phyloP scores from a whole-genome alignment of 1,140 invertebrate species.

The Ostrea denselamellosa region DNA sequence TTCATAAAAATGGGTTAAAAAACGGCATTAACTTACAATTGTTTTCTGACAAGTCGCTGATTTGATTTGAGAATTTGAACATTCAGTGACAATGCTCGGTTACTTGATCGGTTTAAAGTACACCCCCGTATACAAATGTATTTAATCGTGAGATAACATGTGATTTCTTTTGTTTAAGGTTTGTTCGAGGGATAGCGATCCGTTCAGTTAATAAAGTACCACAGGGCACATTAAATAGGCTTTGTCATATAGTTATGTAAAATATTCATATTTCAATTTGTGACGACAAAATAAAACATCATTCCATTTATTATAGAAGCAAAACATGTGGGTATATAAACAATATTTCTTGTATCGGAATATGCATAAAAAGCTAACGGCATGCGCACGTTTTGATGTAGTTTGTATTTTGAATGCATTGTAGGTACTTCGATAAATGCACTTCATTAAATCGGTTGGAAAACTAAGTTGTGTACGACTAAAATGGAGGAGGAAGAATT shows the following conservation, averaged over 20 bases:
- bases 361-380: not conserved
- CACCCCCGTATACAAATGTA: conserved; percentile 32
- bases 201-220: not conserved
- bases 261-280: conserved; percentile 3
- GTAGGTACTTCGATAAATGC: conserved; percentile 30
- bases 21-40: not conserved
- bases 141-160: conserved; percentile 13
- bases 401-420: not conserved
- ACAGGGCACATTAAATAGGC: not conserved
- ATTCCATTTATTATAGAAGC: not conserved
- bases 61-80: conserved; percentile 14
- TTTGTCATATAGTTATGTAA: conserved; percentile 18
- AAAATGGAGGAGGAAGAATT: conserved; percentile 61
- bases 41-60: conserved; percentile 21
- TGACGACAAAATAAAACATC: not conserved
- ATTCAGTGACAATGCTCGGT: not conserved
- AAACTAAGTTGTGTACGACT: conserved; percentile 35
- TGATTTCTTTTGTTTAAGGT: conserved; percentile 11
- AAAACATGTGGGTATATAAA: not conserved
- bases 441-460: conserved; percentile 35
- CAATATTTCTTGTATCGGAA: not conserved
- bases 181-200: not conserved
- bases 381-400: not conserved
- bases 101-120: conserved; percentile 30
- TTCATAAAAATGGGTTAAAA: not conserved